Percentiles rank a stretch among this genome's conserved stretches.
These are phyloP conservation scores for Bostrychus sinensis DNA, from an alignment of 2,113 vertebrate genomes.

Conservation along the genomic window DNA sequence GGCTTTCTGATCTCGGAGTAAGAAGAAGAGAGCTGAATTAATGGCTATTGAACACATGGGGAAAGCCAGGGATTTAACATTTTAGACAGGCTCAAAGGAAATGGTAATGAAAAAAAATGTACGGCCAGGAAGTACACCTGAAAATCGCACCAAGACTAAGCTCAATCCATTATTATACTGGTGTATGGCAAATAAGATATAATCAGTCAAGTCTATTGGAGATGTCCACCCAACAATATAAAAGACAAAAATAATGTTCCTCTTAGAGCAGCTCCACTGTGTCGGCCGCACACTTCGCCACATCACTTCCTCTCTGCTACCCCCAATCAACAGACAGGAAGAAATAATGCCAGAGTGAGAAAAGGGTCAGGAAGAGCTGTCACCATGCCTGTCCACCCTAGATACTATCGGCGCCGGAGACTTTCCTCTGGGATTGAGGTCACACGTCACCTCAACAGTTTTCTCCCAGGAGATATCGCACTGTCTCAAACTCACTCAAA, in stretches of 20 bases:
- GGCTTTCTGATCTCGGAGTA: constrained; percentile 37
- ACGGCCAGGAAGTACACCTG: background rate
- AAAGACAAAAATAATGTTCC: constrained; percentile 3
- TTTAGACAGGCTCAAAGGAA: constrained; percentile 21
- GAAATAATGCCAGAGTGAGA: constrained; percentile 58
- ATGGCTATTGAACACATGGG: constrained; percentile 19
- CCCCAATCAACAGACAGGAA: constrained; percentile 56
- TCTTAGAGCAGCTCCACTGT: constrained; percentile 1
- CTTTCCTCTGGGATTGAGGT: constrained; percentile 65
- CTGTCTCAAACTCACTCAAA: constrained; percentile 52
- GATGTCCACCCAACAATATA: background rate
- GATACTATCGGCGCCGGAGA: constrained; percentile 59
- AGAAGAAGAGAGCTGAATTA: constrained; percentile 30
- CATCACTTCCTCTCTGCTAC: constrained; percentile 42
- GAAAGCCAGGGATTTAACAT: constrained; percentile 10
- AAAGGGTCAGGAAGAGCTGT: constrained; percentile 72
- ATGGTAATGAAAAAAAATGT: constrained; percentile 13
- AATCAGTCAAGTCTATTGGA: constrained; percentile 5
- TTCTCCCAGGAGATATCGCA: constrained; percentile 63
- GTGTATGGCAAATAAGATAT: constrained; percentile 8
- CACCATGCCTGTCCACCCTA: constrained; percentile 51
- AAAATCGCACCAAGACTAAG: constrained; percentile 18
- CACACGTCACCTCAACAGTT: constrained; percentile 61
- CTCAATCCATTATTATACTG: background rate
- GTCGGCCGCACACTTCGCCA: constrained; percentile 11